Evolutionary conservation across 2,797 vertebrate genomes (phyloP).

Genomic region (Chaetophractus vellerosus): DNA sequence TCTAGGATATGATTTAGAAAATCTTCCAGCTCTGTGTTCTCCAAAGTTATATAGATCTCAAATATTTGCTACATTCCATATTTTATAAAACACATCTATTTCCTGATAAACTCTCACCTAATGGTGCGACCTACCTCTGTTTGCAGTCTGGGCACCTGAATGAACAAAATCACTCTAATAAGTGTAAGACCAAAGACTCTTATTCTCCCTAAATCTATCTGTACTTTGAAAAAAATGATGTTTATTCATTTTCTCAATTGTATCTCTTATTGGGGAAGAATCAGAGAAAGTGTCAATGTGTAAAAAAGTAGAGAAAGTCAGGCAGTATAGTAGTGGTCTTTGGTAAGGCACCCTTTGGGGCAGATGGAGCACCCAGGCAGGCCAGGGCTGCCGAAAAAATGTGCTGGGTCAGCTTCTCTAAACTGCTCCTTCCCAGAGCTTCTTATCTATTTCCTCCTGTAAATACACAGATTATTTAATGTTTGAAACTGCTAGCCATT

Average conservation of each 20-base stretch:
- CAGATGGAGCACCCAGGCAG: background rate
- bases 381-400: background rate
- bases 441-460: background rate
- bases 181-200: background rate
- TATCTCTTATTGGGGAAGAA: background rate
- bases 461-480: background rate
- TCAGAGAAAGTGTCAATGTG: too few relatives aligned
- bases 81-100: background rate
- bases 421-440: background rate
- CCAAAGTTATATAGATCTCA: background rate
- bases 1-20: background rate
- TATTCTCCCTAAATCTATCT: background rate
- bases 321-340: too few relatives aligned
- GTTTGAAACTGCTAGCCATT: background rate
- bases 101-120: background rate
- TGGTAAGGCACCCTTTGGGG: background rate
- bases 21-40: background rate
- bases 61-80: background rate
- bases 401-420: background rate
- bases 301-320: background rate
- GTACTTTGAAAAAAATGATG: background rate
- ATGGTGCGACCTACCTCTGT: background rate
- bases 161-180: background rate
- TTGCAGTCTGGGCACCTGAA: background rate
- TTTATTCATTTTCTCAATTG: background rate